These are phyloP conservation scores for Podarcis lilfordi DNA, from an alignment of 2,797 vertebrate species.

Conservation along the genomic window DNA sequence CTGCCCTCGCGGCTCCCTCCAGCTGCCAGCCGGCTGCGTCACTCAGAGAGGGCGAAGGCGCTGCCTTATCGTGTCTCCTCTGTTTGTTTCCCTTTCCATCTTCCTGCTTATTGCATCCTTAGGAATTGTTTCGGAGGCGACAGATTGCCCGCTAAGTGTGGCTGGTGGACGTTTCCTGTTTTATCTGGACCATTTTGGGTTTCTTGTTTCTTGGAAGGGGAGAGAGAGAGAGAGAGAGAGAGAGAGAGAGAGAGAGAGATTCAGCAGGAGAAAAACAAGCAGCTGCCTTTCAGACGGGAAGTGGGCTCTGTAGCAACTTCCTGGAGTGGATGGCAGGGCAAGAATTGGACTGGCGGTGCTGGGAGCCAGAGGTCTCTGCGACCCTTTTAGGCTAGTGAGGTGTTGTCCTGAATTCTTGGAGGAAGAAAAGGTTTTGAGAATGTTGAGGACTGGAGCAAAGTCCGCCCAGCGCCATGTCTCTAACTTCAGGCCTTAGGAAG, in stretches of 20 bases:
- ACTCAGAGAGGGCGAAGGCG: background rate
- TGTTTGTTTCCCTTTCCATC: slow-evolving; percentile 36
- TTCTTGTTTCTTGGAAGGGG: slow-evolving; percentile 3
- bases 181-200: slow-evolving; percentile 25
- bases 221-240: no score
- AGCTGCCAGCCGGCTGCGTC: slow-evolving; percentile 4
- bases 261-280: slow-evolving; percentile 5
- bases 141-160: slow-evolving; percentile 40
- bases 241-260: background rate
- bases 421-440: no score
- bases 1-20: background rate
- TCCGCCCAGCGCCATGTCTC: background rate
- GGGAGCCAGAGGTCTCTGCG: background rate
- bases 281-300: slow-evolving; percentile 21
- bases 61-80: background rate
- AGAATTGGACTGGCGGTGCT: background rate
- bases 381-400: background rate
- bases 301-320: background rate
- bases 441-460: no score
- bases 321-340: background rate
- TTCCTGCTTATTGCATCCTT: slow-evolving; percentile 42
- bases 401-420: background rate
- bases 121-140: slow-evolving; percentile 36
- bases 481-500: no score
- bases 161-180: slow-evolving; percentile 44